Evolutionary conservation across 2,113 vertebrate species (phyloP), one percentile per base, ranked within the genome.

Genomic region (Myrmecophaga tridactyla): DNA sequence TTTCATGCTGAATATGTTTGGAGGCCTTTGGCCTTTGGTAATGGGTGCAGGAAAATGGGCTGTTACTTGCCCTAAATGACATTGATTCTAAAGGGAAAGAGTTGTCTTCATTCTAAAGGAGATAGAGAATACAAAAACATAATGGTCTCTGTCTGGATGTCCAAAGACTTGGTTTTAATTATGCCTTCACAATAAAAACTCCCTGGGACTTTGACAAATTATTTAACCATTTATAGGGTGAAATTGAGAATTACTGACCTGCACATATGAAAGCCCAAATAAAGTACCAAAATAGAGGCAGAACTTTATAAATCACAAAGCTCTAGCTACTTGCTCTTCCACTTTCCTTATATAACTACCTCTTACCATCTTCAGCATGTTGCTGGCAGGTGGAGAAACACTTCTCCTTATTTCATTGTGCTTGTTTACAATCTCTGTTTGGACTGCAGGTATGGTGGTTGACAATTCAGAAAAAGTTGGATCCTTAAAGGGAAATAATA

Each of bases 331-430:
- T 34, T 51, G 36, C 39, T 21, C 31, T 46, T 20, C 34, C 51
- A 34, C 4, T 76, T 48, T 51, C n/a, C 31, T 23, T 70, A 0
- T 46, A 7, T 31, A 18, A 21, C 6, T 31, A 4, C 23, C 5
- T 63, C 86, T 97, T 96, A 98, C 98, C 98, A 98, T 98, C 95
- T 98, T 97, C 34, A 98, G 56, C 97, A 97, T 98, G 96, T 98
- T 97, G 36, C 87, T 97, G 3, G 97, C 97, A 39, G 94, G 6
- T 10, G 98, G 98, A 14, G 83, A 46, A 17, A 98, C 98, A 18
- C 3, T 0, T 83, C 77, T 95, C 41, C 98, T 97, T 41, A 98
- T 82, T 2, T 48, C 41, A 12, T 97, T 98, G 39, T 98, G 97
- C 48, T 97, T 97, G 63, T 97, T 25, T 48, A 98, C 96, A 65